Base-by-base conservation (phyloP, 2,797 vertebrate genomes). In the Hydrophis major region DNA sequence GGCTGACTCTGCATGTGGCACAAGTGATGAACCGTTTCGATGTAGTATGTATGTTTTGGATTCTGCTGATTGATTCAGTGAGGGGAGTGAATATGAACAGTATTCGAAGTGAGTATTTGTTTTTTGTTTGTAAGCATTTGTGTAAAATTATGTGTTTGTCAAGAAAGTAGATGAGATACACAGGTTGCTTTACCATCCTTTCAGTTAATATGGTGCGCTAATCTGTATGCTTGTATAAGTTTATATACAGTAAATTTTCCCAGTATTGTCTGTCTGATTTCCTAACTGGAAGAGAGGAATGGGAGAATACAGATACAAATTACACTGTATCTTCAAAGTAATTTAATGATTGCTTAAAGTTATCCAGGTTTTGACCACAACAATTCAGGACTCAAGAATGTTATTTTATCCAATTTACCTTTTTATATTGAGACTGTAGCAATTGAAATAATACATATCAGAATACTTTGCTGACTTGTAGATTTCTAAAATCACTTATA, bases 311-410 rank as follows among this genome's bases (percentile, higher is more conserved):
- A 69, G 66, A 69, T 69, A 69, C n/a, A 32, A 69, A 69, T 16
- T 69, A 32, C n/a, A 32, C 16, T 32, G n/a, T 69, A 69, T 18
- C n/a, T 32, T 69, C 14, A 69, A 69, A 69, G 2, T 32, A 32
- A 69, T 69, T 61, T 61, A 61, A 32, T 69, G n/a, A 32, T 32
- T 69, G 66, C 66, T 69, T 4, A 32, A 32, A 32, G 66, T 69
- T n/a, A 32, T 14, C n/a, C 66, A 69, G 66, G 14, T 32, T 69
- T 32, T 69, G 66, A 25, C n/a, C 14, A 69, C n/a, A 69, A 69
- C n/a, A 32, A 88, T 93, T 37, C 96, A 94, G 93, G 94, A 96
- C 94, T 94, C 93, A 87, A 88, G 93, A 69, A 69, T 32, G 66
- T 69, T 6, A 32, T 92, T 92, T 95, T 95, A 93, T 92, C 0